phyloP scores from a whole-genome alignment of 2,888 invertebrate species.

The Mallateleia sp. region DNA sequence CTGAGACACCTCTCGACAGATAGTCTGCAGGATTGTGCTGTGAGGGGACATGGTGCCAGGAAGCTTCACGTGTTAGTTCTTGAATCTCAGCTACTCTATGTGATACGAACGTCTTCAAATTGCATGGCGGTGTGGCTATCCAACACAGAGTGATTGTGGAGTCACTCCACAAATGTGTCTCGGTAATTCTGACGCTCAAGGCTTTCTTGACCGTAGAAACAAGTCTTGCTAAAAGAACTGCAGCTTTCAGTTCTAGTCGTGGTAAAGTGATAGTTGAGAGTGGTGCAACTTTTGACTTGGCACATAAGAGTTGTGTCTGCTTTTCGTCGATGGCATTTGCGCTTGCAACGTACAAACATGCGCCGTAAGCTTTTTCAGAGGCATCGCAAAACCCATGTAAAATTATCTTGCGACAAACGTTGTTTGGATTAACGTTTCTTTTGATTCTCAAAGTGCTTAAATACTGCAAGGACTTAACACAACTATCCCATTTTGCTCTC shows the following conservation, averaged over 20 bases:
- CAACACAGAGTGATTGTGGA: slow-evolving; percentile 42
- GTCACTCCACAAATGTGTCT: slow-evolving; percentile 49
- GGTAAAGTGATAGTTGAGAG: slow-evolving; percentile 10
- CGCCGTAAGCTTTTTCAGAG: slow-evolving; percentile 78
- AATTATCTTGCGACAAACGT: neutral
- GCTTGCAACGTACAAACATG: slow-evolving; percentile 75
- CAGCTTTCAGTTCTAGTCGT: slow-evolving; percentile 17
- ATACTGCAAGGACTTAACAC: neutral
- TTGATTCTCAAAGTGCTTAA: neutral
- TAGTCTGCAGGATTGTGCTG: neutral
- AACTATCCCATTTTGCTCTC: slow-evolving; percentile 15
- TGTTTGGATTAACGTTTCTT: slow-evolving; percentile 33
- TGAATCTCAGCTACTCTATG: slow-evolving; percentile 26
- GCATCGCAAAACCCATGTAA: slow-evolving; percentile 80
- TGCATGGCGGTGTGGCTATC: slow-evolving; percentile 41
- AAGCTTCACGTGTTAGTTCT: neutral
- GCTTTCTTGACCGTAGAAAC: slow-evolving; percentile 11
- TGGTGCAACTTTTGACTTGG: slow-evolving; percentile 31
- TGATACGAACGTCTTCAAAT: slow-evolving; percentile 27
- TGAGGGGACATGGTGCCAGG: neutral
- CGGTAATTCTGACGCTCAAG: neutral
- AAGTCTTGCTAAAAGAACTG: slow-evolving; percentile 9
- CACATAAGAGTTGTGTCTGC: neutral
- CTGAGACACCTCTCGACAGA: neutral
- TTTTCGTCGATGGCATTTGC: neutral